phyloP scores from a whole-genome alignment of 2,888 invertebrate species.

The Hypena proboscidalis region DNA sequence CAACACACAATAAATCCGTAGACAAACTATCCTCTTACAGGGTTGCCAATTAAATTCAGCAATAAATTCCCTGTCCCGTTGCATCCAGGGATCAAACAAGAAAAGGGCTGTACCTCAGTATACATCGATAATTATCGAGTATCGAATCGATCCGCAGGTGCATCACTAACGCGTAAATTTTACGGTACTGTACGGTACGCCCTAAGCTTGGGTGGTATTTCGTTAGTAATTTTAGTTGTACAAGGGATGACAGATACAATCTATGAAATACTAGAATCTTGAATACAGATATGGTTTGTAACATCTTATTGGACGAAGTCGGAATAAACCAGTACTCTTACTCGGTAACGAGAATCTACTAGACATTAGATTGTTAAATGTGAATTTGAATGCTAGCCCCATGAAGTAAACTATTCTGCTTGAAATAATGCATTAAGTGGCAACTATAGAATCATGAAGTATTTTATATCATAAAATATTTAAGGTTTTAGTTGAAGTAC shows the following conservation, averaged over 20 bases:
- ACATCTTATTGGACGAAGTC: too few species aligned
- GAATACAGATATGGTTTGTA: not conserved
- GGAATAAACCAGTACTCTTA: too few species aligned
- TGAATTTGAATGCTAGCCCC: too few species aligned
- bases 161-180: conserved; percentile 54
- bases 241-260: conserved; percentile 11
- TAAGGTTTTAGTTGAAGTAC: too few species aligned
- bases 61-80: conserved; percentile 51
- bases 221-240: conserved; percentile 29
- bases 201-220: conserved; percentile 52
- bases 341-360: too few species aligned
- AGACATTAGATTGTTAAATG: too few species aligned
- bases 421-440: too few species aligned
- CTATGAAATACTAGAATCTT: not conserved
- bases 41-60: conserved; percentile 56
- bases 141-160: conserved; percentile 53
- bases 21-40: conserved; percentile 42
- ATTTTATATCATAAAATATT: too few species aligned
- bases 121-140: conserved; percentile 57
- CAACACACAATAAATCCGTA: conserved; percentile 36
- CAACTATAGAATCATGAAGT: too few species aligned
- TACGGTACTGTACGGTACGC: conserved; percentile 39
- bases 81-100: conserved; percentile 58
- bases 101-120: conserved; percentile 64
- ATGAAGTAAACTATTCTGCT: too few species aligned